Evolutionary conservation across 1,140 invertebrate genomes (phyloP).

Genomic region (Brachionus koreanus): DNA sequence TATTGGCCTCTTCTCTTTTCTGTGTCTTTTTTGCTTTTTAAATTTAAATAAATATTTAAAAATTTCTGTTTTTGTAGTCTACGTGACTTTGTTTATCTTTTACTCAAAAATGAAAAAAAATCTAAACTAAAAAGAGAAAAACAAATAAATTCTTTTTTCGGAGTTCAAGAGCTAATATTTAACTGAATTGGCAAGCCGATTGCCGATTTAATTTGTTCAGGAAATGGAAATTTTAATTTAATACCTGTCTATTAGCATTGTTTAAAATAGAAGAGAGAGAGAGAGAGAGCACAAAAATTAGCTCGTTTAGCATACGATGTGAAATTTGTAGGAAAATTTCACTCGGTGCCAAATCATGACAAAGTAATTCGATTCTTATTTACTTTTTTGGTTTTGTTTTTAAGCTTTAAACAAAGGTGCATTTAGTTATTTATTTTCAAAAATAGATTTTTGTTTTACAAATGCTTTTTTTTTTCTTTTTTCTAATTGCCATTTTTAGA

Average conservation of each 20-base stretch:
- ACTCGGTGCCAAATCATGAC: background rate
- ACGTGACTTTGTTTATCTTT: constrained; percentile 43
- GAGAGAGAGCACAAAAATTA: background rate
- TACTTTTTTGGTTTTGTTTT: background rate
- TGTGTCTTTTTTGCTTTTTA: background rate
- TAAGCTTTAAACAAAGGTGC: constrained; percentile 14
- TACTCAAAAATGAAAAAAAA: background rate
- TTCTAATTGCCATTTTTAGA: background rate
- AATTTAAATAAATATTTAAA: constrained; percentile 42
- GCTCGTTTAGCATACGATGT: background rate
- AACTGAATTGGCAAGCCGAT: background rate
- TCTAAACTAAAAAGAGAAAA: background rate
- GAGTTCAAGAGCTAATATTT: constrained; percentile 25
- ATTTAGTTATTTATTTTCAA: background rate
- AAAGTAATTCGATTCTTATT: constrained; percentile 3
- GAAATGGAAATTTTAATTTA: constrained; percentile 22
- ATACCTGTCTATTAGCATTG: constrained; percentile 10
- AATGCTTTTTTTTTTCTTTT: background rate
- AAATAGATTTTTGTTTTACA: background rate
- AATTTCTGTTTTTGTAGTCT: constrained; percentile 26
- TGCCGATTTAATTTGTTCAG: background rate
- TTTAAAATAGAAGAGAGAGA: no score
- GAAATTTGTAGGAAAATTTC: background rate
- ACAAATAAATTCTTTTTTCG: constrained; percentile 3
- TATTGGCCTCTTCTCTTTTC: background rate